Percentiles rank a stretch among this genome's conserved stretches.
phyloP scores from a whole-genome alignment of 2,888 invertebrate genomes.

The Sepioteuthis lessoniana region DNA sequence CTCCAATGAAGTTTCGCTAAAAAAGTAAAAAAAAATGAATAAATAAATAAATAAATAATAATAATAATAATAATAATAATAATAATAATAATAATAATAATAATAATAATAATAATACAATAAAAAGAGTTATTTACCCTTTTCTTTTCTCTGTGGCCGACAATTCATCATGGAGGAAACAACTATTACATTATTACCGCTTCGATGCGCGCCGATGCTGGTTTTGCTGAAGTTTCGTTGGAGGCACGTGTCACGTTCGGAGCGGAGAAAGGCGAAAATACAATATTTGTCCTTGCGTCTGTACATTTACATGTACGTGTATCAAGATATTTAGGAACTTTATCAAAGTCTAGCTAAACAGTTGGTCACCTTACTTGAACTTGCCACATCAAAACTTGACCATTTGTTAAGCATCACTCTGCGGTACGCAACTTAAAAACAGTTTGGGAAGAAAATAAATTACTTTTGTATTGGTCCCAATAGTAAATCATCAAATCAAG shows the following conservation, averaged over 20 bases:
- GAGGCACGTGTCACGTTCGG: not conserved
- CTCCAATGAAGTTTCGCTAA: not conserved
- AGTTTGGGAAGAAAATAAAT: too few species aligned
- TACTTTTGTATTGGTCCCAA: too few species aligned
- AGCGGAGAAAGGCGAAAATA: not conserved
- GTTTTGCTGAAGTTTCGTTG: not conserved
- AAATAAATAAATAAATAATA: too few species aligned
- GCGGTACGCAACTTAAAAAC: too few species aligned
- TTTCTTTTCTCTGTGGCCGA: not conserved
- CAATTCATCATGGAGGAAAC: not conserved
- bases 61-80: not conserved
- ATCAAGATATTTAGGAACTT: too few species aligned
- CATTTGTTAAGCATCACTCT: too few species aligned
- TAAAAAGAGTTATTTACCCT: not conserved
- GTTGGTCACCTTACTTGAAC: too few species aligned
- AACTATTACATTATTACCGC: not conserved
- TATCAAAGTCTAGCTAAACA: too few species aligned
- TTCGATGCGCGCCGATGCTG: not conserved
- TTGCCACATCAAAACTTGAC: too few species aligned
- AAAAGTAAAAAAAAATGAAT: not conserved
- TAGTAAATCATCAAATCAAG: too few species aligned
- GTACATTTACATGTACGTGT: not conserved
- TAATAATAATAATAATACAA: not conserved
- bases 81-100: not conserved
- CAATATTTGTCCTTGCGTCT: not conserved